A percentile compares a stretch with the other conserved stretches of the same genome.
Conservation (phyloP, 2,113 vertebrate genomes). For the Gracilinanus agilis region DNA sequence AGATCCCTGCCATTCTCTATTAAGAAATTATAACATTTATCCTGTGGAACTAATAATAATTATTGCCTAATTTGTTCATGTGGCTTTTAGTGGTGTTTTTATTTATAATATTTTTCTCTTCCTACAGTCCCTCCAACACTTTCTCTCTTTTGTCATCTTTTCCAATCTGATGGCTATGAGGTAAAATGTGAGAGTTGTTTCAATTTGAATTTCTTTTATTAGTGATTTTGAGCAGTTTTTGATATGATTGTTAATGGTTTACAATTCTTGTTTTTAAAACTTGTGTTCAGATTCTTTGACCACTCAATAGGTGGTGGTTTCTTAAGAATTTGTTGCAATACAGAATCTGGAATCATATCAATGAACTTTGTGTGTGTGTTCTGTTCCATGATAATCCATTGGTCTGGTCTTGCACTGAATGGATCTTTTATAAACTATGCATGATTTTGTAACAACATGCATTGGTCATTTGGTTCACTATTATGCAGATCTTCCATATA, state of each 20-base stretch:
- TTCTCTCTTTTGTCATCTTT: not conserved
- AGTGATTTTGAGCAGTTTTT: not conserved
- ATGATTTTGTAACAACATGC: not conserved
- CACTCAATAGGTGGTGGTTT: not conserved
- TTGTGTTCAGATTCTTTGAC: not conserved
- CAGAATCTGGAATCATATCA: not conserved
- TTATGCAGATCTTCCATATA: not conserved
- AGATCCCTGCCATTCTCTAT: not conserved
- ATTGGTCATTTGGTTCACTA: not conserved
- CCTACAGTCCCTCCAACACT: not conserved
- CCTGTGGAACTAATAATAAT: not conserved
- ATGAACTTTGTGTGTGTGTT: not conserved
- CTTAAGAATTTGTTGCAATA: not conserved
- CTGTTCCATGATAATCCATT: not conserved
- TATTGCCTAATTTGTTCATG: not conserved
- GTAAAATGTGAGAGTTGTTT: not conserved
- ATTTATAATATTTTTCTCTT: not conserved
- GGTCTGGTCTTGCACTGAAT: not conserved
- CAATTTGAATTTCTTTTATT: not conserved
- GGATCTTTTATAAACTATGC: not conserved
- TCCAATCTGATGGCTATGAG: not conserved
- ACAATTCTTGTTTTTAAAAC: not conserved
- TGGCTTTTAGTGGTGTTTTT: not conserved
- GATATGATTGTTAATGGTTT: not conserved
- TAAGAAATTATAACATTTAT: not conserved